Evolutionary conservation across 1,140 invertebrate species (phyloP).

Genomic region (Aphelinus atriplicis): DNA sequence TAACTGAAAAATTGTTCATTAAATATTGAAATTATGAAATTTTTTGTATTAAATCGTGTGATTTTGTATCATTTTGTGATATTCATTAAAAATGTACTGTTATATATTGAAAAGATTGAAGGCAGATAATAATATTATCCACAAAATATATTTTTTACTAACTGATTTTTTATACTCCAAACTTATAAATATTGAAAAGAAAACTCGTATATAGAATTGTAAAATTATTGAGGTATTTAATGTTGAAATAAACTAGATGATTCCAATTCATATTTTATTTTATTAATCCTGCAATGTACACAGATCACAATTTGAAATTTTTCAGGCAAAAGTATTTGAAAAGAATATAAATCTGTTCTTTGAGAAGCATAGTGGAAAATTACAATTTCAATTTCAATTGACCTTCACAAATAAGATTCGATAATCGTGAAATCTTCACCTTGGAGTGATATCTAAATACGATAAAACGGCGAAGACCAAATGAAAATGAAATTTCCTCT

Average conservation of each 20-base stretch:
- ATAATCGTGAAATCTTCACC: neutral
- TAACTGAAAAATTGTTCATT: too few relatives aligned
- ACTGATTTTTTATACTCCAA: neutral
- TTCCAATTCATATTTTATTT: slow-evolving; percentile 21
- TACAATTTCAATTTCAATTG: slow-evolving; percentile 7
- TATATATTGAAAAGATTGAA: too few relatives aligned
- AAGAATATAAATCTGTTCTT: slow-evolving; percentile 17
- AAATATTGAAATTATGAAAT: too few relatives aligned
- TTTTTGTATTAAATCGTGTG: too few relatives aligned
- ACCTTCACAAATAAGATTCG: slow-evolving; percentile 22
- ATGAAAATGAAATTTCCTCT: slow-evolving; percentile 16
- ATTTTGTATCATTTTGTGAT: too few relatives aligned
- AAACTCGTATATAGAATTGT: neutral
- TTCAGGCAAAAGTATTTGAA: slow-evolving; percentile 17
- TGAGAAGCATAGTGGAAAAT: neutral
- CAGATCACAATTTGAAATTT: slow-evolving; percentile 24
- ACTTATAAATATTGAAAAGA: neutral
- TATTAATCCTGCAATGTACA: slow-evolving; percentile 22
- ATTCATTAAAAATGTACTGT: too few relatives aligned
- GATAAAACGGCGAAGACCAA: slow-evolving; percentile 6
- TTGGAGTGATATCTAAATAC: neutral
- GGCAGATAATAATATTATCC: too few relatives aligned
- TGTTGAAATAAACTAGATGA: slow-evolving; percentile 1
- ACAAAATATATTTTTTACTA: too few relatives aligned
- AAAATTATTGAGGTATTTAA: neutral